Evolutionary conservation across 2,888 invertebrate genomes (phyloP).

Genomic region (Leucania comma): DNA sequence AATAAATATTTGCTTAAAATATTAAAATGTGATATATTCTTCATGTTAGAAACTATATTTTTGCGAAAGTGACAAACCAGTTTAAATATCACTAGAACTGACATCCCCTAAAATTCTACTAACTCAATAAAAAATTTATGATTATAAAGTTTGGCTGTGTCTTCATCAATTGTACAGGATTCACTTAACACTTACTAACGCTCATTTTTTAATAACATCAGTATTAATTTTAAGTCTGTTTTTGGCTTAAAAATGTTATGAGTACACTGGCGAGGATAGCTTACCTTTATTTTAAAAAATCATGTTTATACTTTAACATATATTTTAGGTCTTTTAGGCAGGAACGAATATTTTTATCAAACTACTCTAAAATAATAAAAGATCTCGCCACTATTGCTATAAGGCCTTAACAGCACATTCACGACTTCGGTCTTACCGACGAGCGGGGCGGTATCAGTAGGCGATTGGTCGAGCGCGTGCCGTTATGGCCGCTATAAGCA

Average conservation of each 20-base stretch:
- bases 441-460: too few relatives aligned
- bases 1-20: background rate
- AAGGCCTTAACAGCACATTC: too few relatives aligned
- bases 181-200: conserved; percentile 18
- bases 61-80: background rate
- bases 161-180: conserved; percentile 30
- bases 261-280: conserved; percentile 18
- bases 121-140: conserved; percentile 8
- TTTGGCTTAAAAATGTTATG: conserved; percentile 9
- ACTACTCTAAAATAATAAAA: background rate
- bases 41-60: conserved; percentile 11
- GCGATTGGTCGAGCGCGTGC: too few relatives aligned
- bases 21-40: too few relatives aligned
- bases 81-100: conserved; percentile 16
- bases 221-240: conserved; percentile 52
- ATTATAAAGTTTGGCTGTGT: conserved; percentile 53
- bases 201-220: conserved; percentile 45
- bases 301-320: background rate
- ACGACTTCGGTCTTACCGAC: too few relatives aligned
- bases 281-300: background rate
- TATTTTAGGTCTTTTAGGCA: background rate
- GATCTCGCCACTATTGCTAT: background rate
- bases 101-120: conserved; percentile 13
- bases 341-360: too few relatives aligned
- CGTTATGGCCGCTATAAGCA: too few relatives aligned